These are phyloP conservation scores for Calliopsis andreniformis DNA, from an alignment of 1,140 invertebrate species.

Conservation along the genomic window DNA sequence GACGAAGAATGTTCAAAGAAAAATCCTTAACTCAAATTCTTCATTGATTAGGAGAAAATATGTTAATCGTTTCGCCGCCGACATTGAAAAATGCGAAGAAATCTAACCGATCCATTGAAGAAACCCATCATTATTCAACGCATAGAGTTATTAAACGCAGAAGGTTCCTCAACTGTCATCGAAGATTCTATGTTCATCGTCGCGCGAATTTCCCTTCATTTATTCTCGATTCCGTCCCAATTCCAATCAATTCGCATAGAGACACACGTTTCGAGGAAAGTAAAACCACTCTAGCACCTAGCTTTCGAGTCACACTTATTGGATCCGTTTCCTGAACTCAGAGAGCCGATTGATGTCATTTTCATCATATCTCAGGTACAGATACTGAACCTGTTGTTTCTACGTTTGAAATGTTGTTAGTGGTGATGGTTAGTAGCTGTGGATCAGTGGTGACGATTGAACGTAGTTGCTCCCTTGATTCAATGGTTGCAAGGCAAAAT, in stretches of 20 bases:
- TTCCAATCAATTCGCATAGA: constrained; percentile 4
- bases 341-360: not conserved
- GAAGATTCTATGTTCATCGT: too few relatives aligned
- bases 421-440: too few relatives aligned
- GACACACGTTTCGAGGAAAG: constrained; percentile 24
- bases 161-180: not conserved
- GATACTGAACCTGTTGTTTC: too few relatives aligned
- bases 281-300: constrained; percentile 17
- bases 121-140: not conserved
- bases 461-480: too few relatives aligned
- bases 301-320: constrained; percentile 25
- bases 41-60: constrained; percentile 18
- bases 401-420: too few relatives aligned
- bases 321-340: not conserved
- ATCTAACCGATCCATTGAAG: not conserved
- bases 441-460: too few relatives aligned
- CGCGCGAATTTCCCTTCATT: not conserved
- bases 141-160: not conserved
- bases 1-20: too few relatives aligned
- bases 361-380: too few relatives aligned
- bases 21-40: not conserved
- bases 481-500: too few relatives aligned
- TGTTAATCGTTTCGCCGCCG: not conserved
- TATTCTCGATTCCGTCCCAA: not conserved
- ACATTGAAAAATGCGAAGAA: not conserved